These are phyloP conservation scores for Ridgeia piscesae DNA, from an alignment of 1,140 invertebrate species.

Conservation along the genomic window DNA sequence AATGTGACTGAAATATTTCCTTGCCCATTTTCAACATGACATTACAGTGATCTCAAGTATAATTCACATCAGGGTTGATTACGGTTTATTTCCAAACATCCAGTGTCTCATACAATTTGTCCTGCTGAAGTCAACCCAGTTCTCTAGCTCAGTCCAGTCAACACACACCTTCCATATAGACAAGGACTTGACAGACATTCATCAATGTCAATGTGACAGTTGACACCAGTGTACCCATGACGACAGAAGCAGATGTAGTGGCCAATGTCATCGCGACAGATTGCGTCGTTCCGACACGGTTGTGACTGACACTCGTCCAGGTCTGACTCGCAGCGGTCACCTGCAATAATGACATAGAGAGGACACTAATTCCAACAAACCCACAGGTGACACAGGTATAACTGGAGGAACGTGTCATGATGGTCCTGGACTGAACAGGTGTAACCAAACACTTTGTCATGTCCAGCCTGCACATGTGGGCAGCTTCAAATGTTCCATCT, in stretches of 20 bases:
- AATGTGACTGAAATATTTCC: too few species aligned
- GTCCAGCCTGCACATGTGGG: too few species aligned
- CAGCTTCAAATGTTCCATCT: too few species aligned
- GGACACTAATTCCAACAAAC: too few species aligned
- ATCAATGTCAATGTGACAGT: slow-evolving; percentile 74
- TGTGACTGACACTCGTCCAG: slow-evolving; percentile 26
- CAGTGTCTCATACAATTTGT: too few species aligned
- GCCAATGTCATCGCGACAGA: background rate
- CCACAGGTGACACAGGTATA: too few species aligned
- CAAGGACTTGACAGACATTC: slow-evolving; percentile 92
- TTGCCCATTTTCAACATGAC: too few species aligned
- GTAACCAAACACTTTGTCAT: too few species aligned
- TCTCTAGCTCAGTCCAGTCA: slow-evolving; percentile 60
- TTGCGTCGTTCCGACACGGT: slow-evolving; percentile 32
- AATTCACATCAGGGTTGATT: too few species aligned
- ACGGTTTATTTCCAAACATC: too few species aligned
- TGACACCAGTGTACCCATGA: slow-evolving; percentile 62
- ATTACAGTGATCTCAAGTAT: too few species aligned
- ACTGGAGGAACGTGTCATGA: slow-evolving; percentile 23
- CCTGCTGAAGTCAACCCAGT: too few species aligned
- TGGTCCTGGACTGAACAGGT: background rate
- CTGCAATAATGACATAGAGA: background rate
- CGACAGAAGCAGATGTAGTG: background rate
- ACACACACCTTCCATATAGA: slow-evolving; percentile 83
- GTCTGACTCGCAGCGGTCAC: slow-evolving; percentile 26